Percentiles rank a stretch among this genome's conserved stretches.
phyloP scores from a whole-genome alignment of 2,888 invertebrate genomes.

The Oxytorus armatus region DNA sequence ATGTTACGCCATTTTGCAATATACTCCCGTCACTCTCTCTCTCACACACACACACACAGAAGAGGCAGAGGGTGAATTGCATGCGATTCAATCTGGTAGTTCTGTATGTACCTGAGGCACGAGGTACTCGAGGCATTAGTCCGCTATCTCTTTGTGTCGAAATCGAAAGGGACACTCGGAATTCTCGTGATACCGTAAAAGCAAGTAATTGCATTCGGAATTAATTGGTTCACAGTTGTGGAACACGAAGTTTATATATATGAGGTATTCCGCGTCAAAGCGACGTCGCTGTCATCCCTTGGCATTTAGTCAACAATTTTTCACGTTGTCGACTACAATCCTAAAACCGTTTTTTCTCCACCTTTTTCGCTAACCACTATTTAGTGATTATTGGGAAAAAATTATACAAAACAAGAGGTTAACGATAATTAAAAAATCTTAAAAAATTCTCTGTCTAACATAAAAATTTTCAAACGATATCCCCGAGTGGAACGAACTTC shows the following conservation, averaged over 20 bases:
- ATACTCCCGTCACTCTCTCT: background rate
- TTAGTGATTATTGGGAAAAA: too few relatives aligned
- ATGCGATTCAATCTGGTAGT: slow-evolving; percentile 55
- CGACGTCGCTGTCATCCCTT: too few relatives aligned
- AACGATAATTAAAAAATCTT: too few relatives aligned
- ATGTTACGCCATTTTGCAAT: slow-evolving; percentile 41
- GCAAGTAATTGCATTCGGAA: slow-evolving; percentile 52
- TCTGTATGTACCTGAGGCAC: slow-evolving; percentile 31
- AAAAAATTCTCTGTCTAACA: too few relatives aligned
- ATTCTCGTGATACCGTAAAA: slow-evolving; percentile 34
- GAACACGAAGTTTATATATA: background rate
- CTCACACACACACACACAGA: background rate
- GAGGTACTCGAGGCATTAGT: slow-evolving; percentile 48
- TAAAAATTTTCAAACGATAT: too few relatives aligned
- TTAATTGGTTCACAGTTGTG: slow-evolving; percentile 46
- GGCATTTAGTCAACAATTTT: too few relatives aligned
- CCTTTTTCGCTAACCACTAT: too few relatives aligned
- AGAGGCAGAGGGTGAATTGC: slow-evolving; percentile 18
- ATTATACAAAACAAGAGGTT: too few relatives aligned
- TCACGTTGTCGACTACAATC: too few relatives aligned
- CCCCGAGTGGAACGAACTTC: too few relatives aligned
- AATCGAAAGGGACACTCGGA: slow-evolving; percentile 37
- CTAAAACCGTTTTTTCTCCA: too few relatives aligned
- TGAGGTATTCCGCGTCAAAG: too few relatives aligned
- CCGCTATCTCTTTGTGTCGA: slow-evolving; percentile 54